Evolutionary conservation across 2,113 vertebrate genomes (phyloP).

Genomic region (Donacobius atricapilla): DNA sequence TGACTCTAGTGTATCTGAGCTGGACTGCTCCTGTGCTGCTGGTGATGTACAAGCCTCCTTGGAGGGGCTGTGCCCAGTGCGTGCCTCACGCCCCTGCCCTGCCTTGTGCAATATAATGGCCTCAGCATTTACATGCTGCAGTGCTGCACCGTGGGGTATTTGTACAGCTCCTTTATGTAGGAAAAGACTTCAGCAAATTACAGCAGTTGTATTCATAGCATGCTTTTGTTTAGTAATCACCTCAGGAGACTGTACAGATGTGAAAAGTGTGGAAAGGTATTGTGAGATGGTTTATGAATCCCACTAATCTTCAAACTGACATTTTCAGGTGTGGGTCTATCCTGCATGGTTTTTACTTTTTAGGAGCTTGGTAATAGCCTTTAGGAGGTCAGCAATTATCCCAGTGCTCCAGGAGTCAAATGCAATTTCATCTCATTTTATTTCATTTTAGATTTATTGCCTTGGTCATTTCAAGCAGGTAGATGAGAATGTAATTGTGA

Average conservation of each 20-base stretch:
- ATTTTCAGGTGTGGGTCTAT: conserved; percentile 26
- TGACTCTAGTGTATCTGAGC: neutral
- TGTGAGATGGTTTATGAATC: conserved; percentile 7
- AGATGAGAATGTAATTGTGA: conserved; percentile 34
- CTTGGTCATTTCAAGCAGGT: conserved; percentile 35
- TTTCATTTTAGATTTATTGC: conserved; percentile 54
- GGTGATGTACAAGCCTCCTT: neutral
- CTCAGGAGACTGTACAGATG: neutral
- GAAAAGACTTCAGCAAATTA: neutral
- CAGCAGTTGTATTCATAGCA: neutral
- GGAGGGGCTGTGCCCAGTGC: neutral
- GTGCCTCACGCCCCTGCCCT: fast-evolving
- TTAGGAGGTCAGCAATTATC: conserved; percentile 55
- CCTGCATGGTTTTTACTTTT: conserved; percentile 26
- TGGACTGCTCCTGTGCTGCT: neutral
- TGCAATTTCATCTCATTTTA: conserved; percentile 54
- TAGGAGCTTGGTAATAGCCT: conserved; percentile 34
- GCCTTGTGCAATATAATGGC: neutral
- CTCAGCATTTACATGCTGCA: neutral
- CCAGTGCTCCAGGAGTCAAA: conserved; percentile 50
- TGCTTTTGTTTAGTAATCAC: conserved; percentile 27
- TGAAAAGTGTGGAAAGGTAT: neutral
- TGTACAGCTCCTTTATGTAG: neutral
- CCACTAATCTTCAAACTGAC: conserved; percentile 18
- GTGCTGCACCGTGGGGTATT: neutral